Evolutionary conservation across 1,140 invertebrate genomes (phyloP), one percentile per base, ranked within the genome.

Genomic region (Brachionus paranguensis): DNA sequence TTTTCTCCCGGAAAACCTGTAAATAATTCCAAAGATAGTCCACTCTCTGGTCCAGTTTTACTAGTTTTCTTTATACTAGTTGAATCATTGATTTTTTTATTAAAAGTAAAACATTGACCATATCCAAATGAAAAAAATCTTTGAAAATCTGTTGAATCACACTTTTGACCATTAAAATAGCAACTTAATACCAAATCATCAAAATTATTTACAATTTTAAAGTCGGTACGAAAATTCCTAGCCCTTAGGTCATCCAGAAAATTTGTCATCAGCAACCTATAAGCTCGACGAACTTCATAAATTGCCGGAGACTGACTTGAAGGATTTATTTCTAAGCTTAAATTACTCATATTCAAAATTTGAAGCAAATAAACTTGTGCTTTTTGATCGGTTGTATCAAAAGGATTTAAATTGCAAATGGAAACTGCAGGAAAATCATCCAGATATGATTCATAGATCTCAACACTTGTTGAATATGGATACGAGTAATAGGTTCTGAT

Each of bases 71-170:
- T 27, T 10, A 68, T 12, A 27, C 12, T 7, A 1, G 12, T 27
- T n/a, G 11, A 1, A 3, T 33, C 17, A 8, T 76, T 50, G 1
- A 7, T 17, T 10, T 60, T 60, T 33, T 45, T 68, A 68, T 81
- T 81, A 33, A 64, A 81, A 10, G 78, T 81, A 45, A 24, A 81
- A n/a, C 78, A 81, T 29, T 60, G 14, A 24, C 78, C 78, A 17
- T 64, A 81, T 45, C 37, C 78, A 64, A 17, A 81, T 12, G 50
- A 33, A 20, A 43, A 47, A 20, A 17, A 33, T 27, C 3, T 45
- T 33, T n/a, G 3, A 64, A 81, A 81, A 68, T 81, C 27, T 10
- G 1, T 33, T 3, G 3, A 4, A 20, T 37, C 29, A 47, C 78
- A 81, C 12, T 60, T 60, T 45, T 64, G 17, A 43, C 43, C 53